Evolutionary conservation across 2,888 invertebrate genomes (phyloP), one percentile per base, ranked within the genome.

Genomic region (Sinotaia quadrata): DNA sequence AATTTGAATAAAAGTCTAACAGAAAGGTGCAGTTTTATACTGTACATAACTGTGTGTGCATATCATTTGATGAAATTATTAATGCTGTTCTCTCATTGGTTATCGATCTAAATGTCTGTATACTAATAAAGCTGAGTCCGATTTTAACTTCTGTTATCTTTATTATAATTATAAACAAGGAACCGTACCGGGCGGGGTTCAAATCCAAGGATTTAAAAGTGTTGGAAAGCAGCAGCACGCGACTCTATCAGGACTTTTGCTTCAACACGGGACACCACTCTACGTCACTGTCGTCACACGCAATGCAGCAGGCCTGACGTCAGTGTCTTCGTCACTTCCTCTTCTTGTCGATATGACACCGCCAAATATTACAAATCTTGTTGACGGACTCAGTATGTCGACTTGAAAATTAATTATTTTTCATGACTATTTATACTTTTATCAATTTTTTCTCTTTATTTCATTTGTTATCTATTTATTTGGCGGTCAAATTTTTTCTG

Each of bases 241-340:
- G 3, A 65, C 66, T 29, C 69, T 71, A n/a, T 68, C 68, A 15
- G 72, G 74, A 12, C 62, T 79, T 31, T 67, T 61, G 10, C 72
- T 80, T n/a, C 69, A 72, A 10, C 79, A 80, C 63, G 74, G 75
- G 47, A 70, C 77, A 15, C 66, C 67, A 24, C 71, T 81, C 8
- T 75, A 74, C 57, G 62, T 81, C 33, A 79, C 80, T n/a, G 79
- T 81, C 21, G 68, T 79, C 21, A 79, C 80, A 12, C 75, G 76
- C 1, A 81, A 80, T 69, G 72, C 72, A 0, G 78, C 80, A 3
- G 79, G 78, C 5, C 59, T 78, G 21, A 71, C 72, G n/a, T 73
- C 74, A 24, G 71, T 76, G 12, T 68, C 75, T 24, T 68, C 75
- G 21, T 78, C 79, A 0, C 68, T 72, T 8, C 73, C 68, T 4